phyloP scores from a whole-genome alignment of 2,113 vertebrate genomes.

The Nansenia antarctica region DNA sequence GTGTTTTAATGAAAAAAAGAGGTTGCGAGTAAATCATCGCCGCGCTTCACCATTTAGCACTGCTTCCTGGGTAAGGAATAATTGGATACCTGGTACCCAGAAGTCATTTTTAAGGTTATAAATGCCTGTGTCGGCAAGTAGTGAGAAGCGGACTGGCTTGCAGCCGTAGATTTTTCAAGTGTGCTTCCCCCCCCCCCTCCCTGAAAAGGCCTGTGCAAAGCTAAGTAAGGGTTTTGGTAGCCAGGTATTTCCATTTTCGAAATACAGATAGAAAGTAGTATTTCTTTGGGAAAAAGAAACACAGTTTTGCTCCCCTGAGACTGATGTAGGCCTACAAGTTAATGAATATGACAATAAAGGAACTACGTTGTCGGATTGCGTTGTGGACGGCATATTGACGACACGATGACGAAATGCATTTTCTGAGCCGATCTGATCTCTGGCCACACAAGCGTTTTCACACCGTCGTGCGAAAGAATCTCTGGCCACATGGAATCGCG shows the following conservation, averaged over 20 bases:
- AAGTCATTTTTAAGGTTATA: constrained; percentile 84
- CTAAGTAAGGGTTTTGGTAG: constrained; percentile 49
- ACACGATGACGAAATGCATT: no score
- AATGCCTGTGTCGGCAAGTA: constrained; percentile 69
- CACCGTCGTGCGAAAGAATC: no score
- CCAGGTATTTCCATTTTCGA: constrained; percentile 52
- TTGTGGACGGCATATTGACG: no score
- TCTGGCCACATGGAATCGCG: no score
- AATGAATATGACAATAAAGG: background rate
- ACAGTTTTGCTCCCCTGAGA: no score
- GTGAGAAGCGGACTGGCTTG: constrained; percentile 66
- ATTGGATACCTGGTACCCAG: constrained; percentile 83
- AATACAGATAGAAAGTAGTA: constrained; percentile 54
- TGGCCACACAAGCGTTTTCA: no score
- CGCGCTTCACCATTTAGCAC: constrained; percentile 91
- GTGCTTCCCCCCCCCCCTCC: constrained; percentile 17
- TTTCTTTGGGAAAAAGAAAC: no score
- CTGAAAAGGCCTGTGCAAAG: constrained; percentile 39
- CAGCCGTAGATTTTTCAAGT: constrained; percentile 68
- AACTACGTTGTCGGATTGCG: no score
- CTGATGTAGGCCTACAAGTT: no score
- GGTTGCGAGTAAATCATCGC: constrained; percentile 92
- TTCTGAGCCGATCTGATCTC: no score
- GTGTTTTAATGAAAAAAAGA: constrained; percentile 99
- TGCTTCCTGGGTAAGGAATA: constrained; percentile 92